Conservation (phyloP, 1,140 invertebrate species). For the Solenopsis invicta region DNA sequence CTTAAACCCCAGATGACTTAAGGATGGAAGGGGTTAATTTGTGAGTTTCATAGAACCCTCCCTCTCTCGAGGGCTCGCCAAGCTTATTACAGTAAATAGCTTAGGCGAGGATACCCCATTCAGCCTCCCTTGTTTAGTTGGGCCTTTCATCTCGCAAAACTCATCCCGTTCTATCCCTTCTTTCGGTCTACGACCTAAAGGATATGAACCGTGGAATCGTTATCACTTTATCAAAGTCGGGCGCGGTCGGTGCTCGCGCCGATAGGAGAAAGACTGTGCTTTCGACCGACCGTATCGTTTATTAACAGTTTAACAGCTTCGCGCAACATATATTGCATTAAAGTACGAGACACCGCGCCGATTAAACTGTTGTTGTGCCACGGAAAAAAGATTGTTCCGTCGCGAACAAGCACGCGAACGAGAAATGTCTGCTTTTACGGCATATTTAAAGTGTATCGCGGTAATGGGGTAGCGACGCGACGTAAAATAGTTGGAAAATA, state of each 20-base stretch:
- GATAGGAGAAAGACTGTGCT: slow-evolving; percentile 48
- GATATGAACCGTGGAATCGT: slow-evolving; percentile 52
- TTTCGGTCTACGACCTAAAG: slow-evolving; percentile 18
- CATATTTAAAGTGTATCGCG: slow-evolving; percentile 50
- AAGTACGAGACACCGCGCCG: slow-evolving; percentile 57
- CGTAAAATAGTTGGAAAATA: slow-evolving; percentile 36
- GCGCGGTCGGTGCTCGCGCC: neutral
- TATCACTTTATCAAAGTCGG: slow-evolving; percentile 63
- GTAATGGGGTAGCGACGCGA: slow-evolving; percentile 33
- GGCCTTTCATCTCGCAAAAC: slow-evolving; percentile 50
- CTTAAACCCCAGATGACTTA: slow-evolving; percentile 47
- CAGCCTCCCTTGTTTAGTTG: slow-evolving; percentile 21
- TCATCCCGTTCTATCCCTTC: slow-evolving; percentile 3
- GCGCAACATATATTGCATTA: slow-evolving; percentile 57
- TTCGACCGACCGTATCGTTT: slow-evolving; percentile 55
- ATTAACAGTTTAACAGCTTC: slow-evolving; percentile 58
- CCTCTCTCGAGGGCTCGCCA: slow-evolving; percentile 41
- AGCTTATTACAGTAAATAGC: slow-evolving; percentile 72
- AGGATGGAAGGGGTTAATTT: slow-evolving; percentile 61
- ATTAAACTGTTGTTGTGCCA: slow-evolving; percentile 52
- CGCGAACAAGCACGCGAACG: slow-evolving; percentile 23
- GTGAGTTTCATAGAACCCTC: slow-evolving; percentile 39
- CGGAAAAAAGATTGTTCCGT: slow-evolving; percentile 45
- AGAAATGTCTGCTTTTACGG: neutral
- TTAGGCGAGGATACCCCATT: slow-evolving; percentile 42